Evolutionary conservation across 2,113 vertebrate genomes (phyloP).

Genomic region (Myodes glareolus): DNA sequence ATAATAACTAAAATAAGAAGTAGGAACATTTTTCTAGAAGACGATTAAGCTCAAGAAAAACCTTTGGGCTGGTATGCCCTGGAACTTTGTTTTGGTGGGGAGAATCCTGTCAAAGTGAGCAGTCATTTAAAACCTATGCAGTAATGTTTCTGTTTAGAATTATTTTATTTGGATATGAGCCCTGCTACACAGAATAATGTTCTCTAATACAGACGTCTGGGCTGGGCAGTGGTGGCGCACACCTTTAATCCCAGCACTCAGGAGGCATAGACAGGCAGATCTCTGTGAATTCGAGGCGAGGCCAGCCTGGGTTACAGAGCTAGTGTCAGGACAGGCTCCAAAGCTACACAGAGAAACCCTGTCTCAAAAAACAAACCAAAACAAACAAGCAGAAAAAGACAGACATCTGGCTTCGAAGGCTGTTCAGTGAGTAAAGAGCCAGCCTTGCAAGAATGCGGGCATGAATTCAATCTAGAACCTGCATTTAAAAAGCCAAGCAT

Average conservation of each 20-base stretch:
- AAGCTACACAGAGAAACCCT: too few relatives aligned
- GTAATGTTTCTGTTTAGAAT: background rate
- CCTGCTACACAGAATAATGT: background rate
- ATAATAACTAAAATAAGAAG: constrained; percentile 3
- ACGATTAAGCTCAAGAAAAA: background rate
- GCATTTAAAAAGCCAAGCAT: background rate
- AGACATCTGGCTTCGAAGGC: too few relatives aligned
- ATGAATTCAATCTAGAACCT: background rate
- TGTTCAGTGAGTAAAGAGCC: background rate
- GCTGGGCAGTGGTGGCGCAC: too few relatives aligned
- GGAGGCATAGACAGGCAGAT: too few relatives aligned
- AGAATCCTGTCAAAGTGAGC: background rate
- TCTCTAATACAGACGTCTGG: background rate
- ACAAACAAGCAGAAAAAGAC: too few relatives aligned
- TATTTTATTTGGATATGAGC: background rate
- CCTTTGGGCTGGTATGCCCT: background rate
- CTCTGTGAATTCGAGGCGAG: too few relatives aligned
- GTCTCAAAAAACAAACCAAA: too few relatives aligned
- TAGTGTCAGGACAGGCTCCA: too few relatives aligned
- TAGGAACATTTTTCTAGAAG: background rate
- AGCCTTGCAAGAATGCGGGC: background rate
- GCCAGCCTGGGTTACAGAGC: too few relatives aligned
- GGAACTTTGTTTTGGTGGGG: background rate
- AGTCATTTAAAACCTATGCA: background rate
- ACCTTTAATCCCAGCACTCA: too few relatives aligned